phyloP scores from a whole-genome alignment of 2,113 vertebrate genomes.

The Prietella phreatophila region DNA sequence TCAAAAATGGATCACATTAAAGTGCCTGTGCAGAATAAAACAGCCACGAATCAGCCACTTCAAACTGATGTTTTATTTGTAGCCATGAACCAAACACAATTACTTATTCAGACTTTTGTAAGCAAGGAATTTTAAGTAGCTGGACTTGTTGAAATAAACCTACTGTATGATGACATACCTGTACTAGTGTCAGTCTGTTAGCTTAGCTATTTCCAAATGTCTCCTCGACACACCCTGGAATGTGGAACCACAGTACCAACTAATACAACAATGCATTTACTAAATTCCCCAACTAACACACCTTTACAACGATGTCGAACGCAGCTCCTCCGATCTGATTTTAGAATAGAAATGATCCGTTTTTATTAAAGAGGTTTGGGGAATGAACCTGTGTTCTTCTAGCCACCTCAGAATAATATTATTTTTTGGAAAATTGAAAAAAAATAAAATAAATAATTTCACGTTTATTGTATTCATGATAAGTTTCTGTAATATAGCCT shows the following conservation, averaged over 20 bases:
- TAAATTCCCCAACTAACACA: background rate
- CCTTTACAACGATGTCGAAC: background rate
- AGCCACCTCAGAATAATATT: background rate
- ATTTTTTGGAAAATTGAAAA: background rate
- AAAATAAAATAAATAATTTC: too few species aligned
- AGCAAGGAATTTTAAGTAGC: background rate
- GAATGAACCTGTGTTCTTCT: background rate
- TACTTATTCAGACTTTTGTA: background rate
- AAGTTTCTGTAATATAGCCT: background rate
- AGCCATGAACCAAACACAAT: too few species aligned
- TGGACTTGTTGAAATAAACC: background rate
- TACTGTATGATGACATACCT: background rate
- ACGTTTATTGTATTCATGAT: background rate
- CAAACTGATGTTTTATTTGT: too few species aligned
- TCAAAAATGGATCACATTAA: too few species aligned
- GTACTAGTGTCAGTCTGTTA: background rate
- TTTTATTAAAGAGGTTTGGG: background rate
- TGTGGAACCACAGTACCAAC: background rate
- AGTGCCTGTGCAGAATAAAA: too few species aligned
- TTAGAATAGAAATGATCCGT: background rate
- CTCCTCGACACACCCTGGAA: background rate
- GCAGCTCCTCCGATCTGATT: background rate
- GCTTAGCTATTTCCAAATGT: background rate
- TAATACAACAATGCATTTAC: background rate
- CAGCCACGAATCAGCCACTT: too few species aligned